Conservation (phyloP, 2,797 vertebrate genomes). For the Tokudaia tokunoshimensis region DNA sequence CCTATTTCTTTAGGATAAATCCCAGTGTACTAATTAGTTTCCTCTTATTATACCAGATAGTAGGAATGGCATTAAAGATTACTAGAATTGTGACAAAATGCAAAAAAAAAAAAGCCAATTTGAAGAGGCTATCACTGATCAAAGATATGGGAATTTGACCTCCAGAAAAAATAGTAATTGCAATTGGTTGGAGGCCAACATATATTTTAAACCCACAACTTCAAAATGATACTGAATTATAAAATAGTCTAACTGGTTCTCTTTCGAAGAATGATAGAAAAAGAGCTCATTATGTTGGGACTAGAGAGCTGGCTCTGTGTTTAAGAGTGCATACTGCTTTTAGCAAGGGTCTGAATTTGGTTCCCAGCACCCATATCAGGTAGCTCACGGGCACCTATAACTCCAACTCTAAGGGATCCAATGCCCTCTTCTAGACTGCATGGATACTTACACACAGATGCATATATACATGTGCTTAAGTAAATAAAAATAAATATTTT, state of each 20-base stretch:
- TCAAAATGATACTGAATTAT: slow-evolving; percentile 36
- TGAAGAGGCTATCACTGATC: slow-evolving; percentile 26
- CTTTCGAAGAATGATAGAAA: slow-evolving; percentile 8
- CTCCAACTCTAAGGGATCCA: not conserved
- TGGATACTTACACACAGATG: not conserved
- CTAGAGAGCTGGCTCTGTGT: not conserved
- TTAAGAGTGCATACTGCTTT: not conserved
- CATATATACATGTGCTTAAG: not conserved
- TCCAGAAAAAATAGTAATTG: slow-evolving; percentile 39
- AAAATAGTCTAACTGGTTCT: slow-evolving; percentile 21
- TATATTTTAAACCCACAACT: slow-evolving; percentile 48
- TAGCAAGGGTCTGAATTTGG: not conserved
- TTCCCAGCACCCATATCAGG: not conserved
- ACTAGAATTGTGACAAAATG: slow-evolving; percentile 1
- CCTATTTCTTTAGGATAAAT: slow-evolving; percentile 43
- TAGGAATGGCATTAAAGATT: not conserved
- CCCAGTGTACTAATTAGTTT: not conserved
- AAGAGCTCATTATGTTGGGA: slow-evolving; percentile 15
- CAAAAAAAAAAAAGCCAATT: not conserved
- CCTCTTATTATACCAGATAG: not conserved
- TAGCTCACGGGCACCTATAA: not conserved
- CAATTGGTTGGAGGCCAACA: slow-evolving; percentile 25
- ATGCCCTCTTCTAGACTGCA: not conserved
- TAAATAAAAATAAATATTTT: not conserved
- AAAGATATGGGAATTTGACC: slow-evolving; percentile 28